Conservation (phyloP, 2,113 vertebrate species). For the Cyphomyrus plagiostoma region DNA sequence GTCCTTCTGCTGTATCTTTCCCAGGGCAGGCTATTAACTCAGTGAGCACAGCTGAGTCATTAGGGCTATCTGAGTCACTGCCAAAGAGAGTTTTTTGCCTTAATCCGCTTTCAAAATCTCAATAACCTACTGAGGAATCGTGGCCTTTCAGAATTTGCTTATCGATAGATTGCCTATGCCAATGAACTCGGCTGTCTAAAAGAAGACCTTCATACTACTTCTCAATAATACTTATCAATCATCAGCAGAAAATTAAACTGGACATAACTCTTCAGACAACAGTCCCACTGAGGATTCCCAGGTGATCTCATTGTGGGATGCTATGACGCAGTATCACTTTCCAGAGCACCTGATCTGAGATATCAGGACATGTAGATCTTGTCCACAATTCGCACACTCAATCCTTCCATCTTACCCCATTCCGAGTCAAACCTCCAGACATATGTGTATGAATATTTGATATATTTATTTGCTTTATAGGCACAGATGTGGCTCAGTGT, state of each 20-base stretch:
- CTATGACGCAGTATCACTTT: neutral
- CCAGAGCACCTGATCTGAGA: neutral
- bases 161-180: neutral
- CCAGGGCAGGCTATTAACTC: neutral
- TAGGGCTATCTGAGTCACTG: neutral
- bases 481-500: neutral
- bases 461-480: constrained; percentile 3
- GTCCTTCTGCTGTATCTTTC: neutral
- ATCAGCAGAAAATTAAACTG: neutral
- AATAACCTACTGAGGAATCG: neutral
- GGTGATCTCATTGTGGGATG: neutral
- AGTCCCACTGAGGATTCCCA: neutral
- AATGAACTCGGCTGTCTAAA: neutral
- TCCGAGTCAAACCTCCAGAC: neutral
- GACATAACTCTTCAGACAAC: neutral
- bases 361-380: neutral
- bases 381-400: neutral
- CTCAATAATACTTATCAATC: neutral
- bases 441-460: constrained; percentile 5
- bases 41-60: neutral
- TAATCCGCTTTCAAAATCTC: neutral
- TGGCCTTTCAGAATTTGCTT: neutral
- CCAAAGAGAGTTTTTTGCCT: neutral
- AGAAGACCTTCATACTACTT: neutral
- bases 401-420: neutral